These are phyloP conservation scores for Lamprotornis superbus DNA, from an alignment of 2,113 vertebrate species.

Conservation along the genomic window DNA sequence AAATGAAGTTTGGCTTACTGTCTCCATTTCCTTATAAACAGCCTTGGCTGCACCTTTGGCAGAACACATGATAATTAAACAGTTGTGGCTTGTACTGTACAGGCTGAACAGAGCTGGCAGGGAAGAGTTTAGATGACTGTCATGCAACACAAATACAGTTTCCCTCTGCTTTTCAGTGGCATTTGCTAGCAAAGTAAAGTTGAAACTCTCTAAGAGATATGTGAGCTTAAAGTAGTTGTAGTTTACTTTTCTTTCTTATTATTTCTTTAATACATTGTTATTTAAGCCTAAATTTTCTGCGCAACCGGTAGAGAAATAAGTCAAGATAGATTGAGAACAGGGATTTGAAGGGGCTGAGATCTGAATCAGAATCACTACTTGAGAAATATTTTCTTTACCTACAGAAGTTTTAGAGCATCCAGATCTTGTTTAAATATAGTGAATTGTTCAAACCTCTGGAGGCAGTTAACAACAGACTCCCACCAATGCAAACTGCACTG, in stretches of 20 bases:
- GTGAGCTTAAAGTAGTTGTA: background rate
- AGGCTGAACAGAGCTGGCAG: conserved; percentile 12
- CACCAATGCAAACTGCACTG: background rate
- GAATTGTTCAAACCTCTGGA: background rate
- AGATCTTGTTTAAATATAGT: background rate
- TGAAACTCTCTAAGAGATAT: background rate
- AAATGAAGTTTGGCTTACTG: conserved; percentile 53
- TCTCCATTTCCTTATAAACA: conserved; percentile 43
- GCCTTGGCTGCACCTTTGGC: conserved; percentile 54
- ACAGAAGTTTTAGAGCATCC: background rate
- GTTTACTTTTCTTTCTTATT: background rate
- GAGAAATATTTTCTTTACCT: background rate
- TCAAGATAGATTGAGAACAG: background rate
- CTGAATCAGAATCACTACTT: background rate
- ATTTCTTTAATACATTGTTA: background rate
- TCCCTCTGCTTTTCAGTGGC: background rate
- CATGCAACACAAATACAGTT: background rate
- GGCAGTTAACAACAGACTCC: background rate
- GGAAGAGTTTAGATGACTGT: background rate
- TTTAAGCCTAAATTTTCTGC: background rate
- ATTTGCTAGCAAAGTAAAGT: background rate
- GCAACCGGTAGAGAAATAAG: background rate
- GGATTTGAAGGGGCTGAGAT: background rate
- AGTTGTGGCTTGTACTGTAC: background rate
- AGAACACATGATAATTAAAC: conserved; percentile 38